Base-by-base conservation (phyloP, 2,888 invertebrate genomes). In the Nomada ruficornis region DNA sequence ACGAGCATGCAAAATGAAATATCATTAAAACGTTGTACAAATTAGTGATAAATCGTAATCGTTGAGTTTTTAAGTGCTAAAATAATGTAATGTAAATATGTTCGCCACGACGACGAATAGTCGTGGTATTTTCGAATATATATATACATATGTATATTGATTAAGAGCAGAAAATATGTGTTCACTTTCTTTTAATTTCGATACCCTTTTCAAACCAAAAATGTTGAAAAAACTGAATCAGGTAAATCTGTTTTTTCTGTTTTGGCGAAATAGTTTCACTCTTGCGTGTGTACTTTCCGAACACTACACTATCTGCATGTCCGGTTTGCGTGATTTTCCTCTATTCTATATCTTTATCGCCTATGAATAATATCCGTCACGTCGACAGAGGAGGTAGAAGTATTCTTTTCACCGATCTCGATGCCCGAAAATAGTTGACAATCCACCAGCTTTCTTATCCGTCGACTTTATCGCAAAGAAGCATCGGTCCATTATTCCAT, bases 21-120 rank as follows among this genome's bases (percentile, higher is more conserved):
- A 18, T 29, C 72, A 52, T 67, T 55, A 59, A 87, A 84, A 86
- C 86, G 89, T 89, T 91, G 91, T 91, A 91, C 90, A 90, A 89
- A 91, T 85, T 84, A 87, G 76, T 68, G 78, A 86, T 84, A 83
- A 84, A 75, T 77, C 82, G 79, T 86, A 80, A 84, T 54, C 85
- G 77, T 77, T 79, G 78, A 87, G 76, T 74, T 75, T 80, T 62
- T 59, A 67, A 75, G 54, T 52, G 60, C 50, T 11, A 47, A 0
- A 69, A 36, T 62, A 71, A 75, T 84, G 64, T 85, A 74, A 84
- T 90, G 89, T 91, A 89, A 71, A 91, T 88, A 91, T 82, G 89
- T 91, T 90, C 88, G 83, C 83, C 88, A 86, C 87, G 88, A 73
- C 88, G 78, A 83, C 87, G 82, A 72, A 68, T 69, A 60, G 79